A percentile compares a stretch with the other conserved stretches of the same genome.
These are phyloP conservation scores for Agrilus cyanescens DNA, from an alignment of 2,888 invertebrate genomes.

Conservation along the genomic window DNA sequence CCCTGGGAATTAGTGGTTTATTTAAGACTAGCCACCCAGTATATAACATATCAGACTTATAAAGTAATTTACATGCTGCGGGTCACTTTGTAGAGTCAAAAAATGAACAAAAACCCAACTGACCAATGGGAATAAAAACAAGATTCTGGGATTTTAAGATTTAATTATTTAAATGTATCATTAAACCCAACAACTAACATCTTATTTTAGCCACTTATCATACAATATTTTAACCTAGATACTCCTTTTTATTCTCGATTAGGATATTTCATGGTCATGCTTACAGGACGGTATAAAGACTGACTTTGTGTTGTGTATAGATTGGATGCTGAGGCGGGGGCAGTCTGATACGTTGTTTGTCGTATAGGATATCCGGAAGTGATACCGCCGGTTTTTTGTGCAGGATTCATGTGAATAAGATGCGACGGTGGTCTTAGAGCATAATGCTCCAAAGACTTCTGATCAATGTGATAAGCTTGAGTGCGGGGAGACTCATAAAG, in stretches of 20 bases:
- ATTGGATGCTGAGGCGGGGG: conserved; percentile 26
- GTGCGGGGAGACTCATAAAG: conserved; percentile 30
- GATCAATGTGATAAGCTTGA: conserved; percentile 31
- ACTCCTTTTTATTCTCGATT: conserved; percentile 14
- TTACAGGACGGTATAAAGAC: conserved; percentile 31
- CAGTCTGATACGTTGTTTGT: conserved; percentile 38
- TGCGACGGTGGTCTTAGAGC: conserved; percentile 38
- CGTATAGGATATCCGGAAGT: conserved; percentile 76
- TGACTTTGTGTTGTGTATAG: conserved; percentile 32
- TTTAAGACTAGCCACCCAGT: no score
- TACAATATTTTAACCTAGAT: background rate
- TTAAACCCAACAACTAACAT: no score
- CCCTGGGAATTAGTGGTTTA: no score
- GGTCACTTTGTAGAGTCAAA: no score
- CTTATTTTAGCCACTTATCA: no score
- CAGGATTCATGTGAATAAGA: conserved; percentile 46
- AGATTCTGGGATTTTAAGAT: no score
- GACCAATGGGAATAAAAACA: no score
- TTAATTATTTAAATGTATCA: no score
- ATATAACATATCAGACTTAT: no score
- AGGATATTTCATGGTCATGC: conserved; percentile 26
- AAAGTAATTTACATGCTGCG: no score
- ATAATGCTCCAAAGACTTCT: conserved; percentile 32
- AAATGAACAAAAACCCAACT: no score
- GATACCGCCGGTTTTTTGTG: conserved; percentile 64